These are phyloP conservation scores for Oryzias melastigma DNA, from an alignment of 2,113 vertebrate species.

Conservation along the genomic window DNA sequence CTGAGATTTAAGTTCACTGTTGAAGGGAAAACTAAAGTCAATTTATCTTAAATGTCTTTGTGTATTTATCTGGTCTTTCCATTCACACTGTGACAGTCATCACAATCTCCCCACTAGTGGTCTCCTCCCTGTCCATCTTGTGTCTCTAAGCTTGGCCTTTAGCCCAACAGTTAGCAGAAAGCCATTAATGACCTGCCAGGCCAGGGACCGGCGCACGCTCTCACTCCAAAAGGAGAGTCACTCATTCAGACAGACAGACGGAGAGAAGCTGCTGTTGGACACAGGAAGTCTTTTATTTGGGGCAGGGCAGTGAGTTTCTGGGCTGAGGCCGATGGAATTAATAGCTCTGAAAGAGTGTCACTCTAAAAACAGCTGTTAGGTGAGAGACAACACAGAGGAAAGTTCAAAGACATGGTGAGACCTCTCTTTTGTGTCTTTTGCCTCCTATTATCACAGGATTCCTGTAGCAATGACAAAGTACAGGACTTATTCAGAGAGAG, in stretches of 20 bases:
- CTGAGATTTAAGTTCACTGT: too few species aligned
- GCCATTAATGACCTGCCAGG: slow-evolving; percentile 63
- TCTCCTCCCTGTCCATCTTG: slow-evolving; percentile 32
- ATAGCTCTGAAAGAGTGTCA: slow-evolving; percentile 50
- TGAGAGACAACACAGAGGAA: background rate
- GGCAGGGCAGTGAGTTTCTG: slow-evolving; percentile 49
- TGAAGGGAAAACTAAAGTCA: too few species aligned
- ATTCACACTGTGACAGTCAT: background rate
- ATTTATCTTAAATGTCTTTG: too few species aligned
- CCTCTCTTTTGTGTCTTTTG: background rate
- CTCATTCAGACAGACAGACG: slow-evolving; percentile 2
- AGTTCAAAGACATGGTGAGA: background rate
- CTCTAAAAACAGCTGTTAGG: slow-evolving; percentile 31
- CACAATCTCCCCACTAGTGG: slow-evolving; percentile 6
- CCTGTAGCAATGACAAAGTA: background rate
- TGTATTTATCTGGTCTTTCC: too few species aligned
- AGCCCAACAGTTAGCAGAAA: slow-evolving; percentile 64
- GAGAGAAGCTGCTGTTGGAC: slow-evolving; percentile 20
- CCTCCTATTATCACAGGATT: background rate
- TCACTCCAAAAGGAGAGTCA: slow-evolving; percentile 3
- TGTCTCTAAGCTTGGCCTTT: slow-evolving; percentile 38
- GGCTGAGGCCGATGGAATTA: slow-evolving; percentile 49
- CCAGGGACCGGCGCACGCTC: slow-evolving; percentile 32
- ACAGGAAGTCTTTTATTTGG: slow-evolving; percentile 33
- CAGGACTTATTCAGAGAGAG: background rate